These are phyloP conservation scores for Hartigia nigra DNA, from an alignment of 2,888 invertebrate species.

Conservation along the genomic window DNA sequence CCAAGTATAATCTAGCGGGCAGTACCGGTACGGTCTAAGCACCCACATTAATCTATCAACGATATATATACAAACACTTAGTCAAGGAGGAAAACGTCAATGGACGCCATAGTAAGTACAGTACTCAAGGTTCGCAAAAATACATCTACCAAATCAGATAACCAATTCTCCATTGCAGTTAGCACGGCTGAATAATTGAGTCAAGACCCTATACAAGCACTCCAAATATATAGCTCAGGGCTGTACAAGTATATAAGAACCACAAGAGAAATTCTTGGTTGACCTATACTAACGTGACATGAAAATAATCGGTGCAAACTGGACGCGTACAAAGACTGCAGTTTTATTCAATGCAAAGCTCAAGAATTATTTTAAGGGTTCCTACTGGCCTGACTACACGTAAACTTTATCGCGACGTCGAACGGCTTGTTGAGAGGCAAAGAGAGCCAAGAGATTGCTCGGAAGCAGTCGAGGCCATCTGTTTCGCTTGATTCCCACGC, in stretches of 20 bases:
- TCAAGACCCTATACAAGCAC: background rate
- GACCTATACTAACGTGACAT: background rate
- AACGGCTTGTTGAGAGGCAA: conserved; percentile 21
- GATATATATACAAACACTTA: background rate
- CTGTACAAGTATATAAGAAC: background rate
- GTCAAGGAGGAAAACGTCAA: background rate
- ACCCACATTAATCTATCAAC: background rate
- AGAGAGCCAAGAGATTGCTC: conserved; percentile 47
- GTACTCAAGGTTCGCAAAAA: background rate
- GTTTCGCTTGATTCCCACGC: conserved; percentile 63
- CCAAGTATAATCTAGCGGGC: background rate
- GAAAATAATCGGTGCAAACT: background rate
- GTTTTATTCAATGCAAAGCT: background rate
- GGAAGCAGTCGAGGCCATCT: conserved; percentile 56
- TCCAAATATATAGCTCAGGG: background rate
- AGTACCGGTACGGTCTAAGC: background rate
- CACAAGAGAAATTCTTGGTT: background rate
- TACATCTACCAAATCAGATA: background rate
- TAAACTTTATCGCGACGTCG: background rate
- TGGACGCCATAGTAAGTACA: background rate
- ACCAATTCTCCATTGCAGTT: background rate
- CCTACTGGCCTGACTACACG: background rate
- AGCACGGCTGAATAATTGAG: background rate
- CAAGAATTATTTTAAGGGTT: background rate
- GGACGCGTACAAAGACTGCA: background rate